Conservation (phyloP, 2,888 invertebrate genomes). For the Meteorus cinctellus region DNA sequence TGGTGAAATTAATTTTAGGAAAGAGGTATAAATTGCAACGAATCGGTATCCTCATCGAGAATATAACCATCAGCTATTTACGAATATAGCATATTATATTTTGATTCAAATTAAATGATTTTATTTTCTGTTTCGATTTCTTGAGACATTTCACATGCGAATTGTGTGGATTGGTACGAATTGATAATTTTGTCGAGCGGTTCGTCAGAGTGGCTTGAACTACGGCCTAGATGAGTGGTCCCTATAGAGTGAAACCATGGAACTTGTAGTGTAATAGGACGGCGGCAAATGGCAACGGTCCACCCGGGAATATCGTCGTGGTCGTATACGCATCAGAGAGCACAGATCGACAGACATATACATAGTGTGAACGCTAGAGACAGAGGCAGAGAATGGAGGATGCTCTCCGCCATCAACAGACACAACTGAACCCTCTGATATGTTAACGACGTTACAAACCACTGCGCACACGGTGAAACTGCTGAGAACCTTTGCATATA, state of each 20-base stretch:
- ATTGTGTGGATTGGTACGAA: background rate
- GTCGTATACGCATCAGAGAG: constrained; percentile 32
- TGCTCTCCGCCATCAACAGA: constrained; percentile 36
- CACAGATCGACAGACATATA: background rate
- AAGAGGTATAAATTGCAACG: background rate
- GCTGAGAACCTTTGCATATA: constrained; percentile 42
- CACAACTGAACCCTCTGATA: constrained; percentile 62
- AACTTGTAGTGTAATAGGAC: constrained; percentile 38
- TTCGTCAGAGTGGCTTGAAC: constrained; percentile 32
- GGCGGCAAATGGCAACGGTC: constrained; percentile 60
- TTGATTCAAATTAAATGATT: background rate
- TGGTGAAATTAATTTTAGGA: background rate
- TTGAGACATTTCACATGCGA: no score
- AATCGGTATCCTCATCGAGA: background rate
- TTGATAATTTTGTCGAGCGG: constrained; percentile 23
- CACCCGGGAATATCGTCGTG: constrained; percentile 60
- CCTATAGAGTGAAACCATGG: constrained; percentile 18
- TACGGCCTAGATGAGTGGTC: constrained; percentile 22
- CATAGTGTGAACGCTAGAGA: background rate
- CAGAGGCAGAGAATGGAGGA: background rate
- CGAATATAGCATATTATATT: no score
- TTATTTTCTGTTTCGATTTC: background rate
- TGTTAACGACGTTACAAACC: constrained; percentile 58
- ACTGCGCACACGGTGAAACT: constrained; percentile 18
- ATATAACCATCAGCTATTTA: no score